Conservation (phyloP, 1,140 invertebrate genomes). For the Brachionus asplanchnoidis region DNA sequence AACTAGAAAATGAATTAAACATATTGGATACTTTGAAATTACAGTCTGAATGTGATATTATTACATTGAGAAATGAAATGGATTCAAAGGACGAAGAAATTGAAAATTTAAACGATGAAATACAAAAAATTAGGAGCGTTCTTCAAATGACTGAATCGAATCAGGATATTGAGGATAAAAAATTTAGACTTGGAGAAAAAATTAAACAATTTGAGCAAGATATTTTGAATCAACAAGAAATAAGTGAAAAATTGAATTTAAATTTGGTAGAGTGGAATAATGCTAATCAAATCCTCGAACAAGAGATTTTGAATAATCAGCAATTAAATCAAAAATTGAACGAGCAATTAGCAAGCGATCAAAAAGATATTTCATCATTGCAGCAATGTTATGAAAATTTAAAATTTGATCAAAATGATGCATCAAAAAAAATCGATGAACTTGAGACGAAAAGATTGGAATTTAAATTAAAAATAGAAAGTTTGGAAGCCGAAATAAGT, state of each 20-base stretch:
- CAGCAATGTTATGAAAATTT: too few relatives aligned
- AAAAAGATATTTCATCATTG: too few relatives aligned
- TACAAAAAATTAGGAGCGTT: neutral
- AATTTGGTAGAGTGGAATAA: too few relatives aligned
- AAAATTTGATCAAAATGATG: neutral
- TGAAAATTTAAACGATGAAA: neutral
- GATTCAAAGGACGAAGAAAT: constrained; percentile 6
- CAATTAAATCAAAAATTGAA: too few relatives aligned
- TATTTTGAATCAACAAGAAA: neutral
- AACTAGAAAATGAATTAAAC: neutral
- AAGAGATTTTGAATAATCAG: too few relatives aligned
- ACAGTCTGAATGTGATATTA: constrained; percentile 32
- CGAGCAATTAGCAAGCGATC: too few relatives aligned
- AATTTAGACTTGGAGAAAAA: neutral
- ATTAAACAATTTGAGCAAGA: neutral
- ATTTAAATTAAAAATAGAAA: neutral
- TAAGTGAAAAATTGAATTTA: too few relatives aligned
- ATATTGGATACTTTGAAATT: constrained; percentile 17
- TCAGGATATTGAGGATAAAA: neutral
- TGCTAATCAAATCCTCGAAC: too few relatives aligned
- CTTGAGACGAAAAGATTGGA: neutral
- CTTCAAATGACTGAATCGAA: neutral
- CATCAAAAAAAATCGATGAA: neutral
- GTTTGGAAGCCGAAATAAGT: neutral
- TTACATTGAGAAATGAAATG: neutral